Percentiles rank a stretch among this genome's conserved stretches.
These are phyloP conservation scores for Cheilosia variabilis DNA, from an alignment of 2,888 invertebrate species.

Conservation along the genomic window DNA sequence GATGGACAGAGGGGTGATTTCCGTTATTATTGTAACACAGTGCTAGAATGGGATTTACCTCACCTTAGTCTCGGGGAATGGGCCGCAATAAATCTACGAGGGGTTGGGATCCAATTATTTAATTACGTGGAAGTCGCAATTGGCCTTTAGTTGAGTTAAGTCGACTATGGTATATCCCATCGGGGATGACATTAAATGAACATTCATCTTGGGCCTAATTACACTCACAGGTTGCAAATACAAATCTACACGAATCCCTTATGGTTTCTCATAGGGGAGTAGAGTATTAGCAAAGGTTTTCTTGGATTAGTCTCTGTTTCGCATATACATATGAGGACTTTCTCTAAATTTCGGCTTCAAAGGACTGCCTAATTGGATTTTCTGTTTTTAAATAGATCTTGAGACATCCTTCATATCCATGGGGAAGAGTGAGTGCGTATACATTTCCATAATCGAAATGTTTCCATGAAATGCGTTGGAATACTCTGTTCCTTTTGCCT, in stretches of 20 bases:
- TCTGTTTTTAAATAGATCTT: too few relatives aligned
- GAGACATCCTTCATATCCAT: too few relatives aligned
- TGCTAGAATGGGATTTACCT: neutral
- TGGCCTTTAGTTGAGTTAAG: slow-evolving; percentile 19
- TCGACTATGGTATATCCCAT: neutral
- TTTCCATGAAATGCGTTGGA: neutral
- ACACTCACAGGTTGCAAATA: neutral
- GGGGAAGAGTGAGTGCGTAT: too few relatives aligned
- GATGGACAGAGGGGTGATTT: neutral
- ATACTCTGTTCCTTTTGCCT: neutral
- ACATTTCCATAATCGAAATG: too few relatives aligned
- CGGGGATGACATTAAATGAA: neutral
- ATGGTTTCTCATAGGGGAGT: too few relatives aligned
- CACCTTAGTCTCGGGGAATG: slow-evolving; percentile 2
- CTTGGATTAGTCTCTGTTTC: neutral
- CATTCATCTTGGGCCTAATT: slow-evolving; percentile 9
- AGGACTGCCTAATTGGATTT: too few relatives aligned
- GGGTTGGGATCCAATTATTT: slow-evolving; percentile 6
- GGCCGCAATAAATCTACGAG: slow-evolving; percentile 22
- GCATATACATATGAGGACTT: neutral
- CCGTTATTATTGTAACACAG: neutral
- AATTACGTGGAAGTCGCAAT: slow-evolving; percentile 42
- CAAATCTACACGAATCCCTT: too few relatives aligned
- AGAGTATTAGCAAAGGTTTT: neutral
- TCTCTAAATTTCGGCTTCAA: too few relatives aligned